phyloP scores from a whole-genome alignment of 2,113 vertebrate genomes.

The Dipodomys stephensi region DNA sequence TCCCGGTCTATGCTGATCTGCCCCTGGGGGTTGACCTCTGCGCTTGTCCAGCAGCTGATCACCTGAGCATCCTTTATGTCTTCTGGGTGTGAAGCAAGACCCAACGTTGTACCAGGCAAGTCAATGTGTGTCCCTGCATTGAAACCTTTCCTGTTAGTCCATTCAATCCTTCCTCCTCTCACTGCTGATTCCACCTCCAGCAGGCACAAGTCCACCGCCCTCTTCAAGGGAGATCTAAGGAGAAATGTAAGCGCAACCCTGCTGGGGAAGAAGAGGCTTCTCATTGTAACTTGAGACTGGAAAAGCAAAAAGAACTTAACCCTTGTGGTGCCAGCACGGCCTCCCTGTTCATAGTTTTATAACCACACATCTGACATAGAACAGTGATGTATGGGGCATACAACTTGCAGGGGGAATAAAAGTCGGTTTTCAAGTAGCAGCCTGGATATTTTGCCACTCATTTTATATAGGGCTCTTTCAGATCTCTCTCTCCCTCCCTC shows the following conservation, averaged over 20 bases:
- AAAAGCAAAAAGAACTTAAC: slow-evolving; percentile 91
- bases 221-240: slow-evolving; percentile 93
- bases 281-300: slow-evolving; percentile 99
- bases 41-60: slow-evolving; percentile 88
- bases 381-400: neutral
- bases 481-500: neutral
- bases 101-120: slow-evolving; percentile 87
- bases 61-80: slow-evolving; percentile 87
- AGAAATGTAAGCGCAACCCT: slow-evolving; percentile 95
- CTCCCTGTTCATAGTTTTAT: slow-evolving; percentile 76
- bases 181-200: slow-evolving; percentile 93
- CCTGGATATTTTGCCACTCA: slow-evolving; percentile 47
- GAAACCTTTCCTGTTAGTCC: slow-evolving; percentile 86
- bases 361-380: slow-evolving; percentile 62
- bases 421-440: slow-evolving; percentile 57
- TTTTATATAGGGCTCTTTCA: slow-evolving; percentile 9
- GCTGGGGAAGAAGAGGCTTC: slow-evolving; percentile 98
- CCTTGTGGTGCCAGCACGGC: slow-evolving; percentile 87
- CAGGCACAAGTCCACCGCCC: slow-evolving; percentile 94
- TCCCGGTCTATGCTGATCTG: slow-evolving; percentile 88
- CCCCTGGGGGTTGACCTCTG: slow-evolving; percentile 86
- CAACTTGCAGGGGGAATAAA: slow-evolving; percentile 30
- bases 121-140: slow-evolving; percentile 87
- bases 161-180: slow-evolving; percentile 87
- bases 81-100: slow-evolving; percentile 87